Evolutionary conservation across 2,113 vertebrate species (phyloP), one percentile per base, ranked within the genome.

Genomic region (Dolichotis patagonum): DNA sequence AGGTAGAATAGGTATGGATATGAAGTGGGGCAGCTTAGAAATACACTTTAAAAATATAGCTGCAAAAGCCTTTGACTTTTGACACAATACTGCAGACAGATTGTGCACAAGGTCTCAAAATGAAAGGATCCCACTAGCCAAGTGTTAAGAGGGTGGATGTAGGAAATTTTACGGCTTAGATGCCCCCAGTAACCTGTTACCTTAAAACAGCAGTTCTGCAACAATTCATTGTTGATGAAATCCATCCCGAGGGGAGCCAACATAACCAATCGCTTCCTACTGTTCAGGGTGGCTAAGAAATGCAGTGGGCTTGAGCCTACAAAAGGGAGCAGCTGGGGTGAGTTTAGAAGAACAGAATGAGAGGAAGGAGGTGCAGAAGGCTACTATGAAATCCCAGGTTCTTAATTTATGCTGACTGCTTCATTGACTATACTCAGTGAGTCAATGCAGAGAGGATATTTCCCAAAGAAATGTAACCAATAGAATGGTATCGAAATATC

Each of bases 321-420:
- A 88, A 38, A 26, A 1, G 9, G 28, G 49, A 85, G 46, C n/a
- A 81, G 28, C 80, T 65, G 17, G n/a, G 90, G 67, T 20, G 41
- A 77, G 30, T 32, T 81, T 13, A 12, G 60, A 49, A 38, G 30
- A 52, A 73, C 28, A 67, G 6, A 10, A 32, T 56, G 71, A 67
- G 71, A 88, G 16, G 5, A 88, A 94, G 56, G 43, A 80, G 49
- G 28, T 35, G n/a, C 35, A 97, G 67, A 95, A 95, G 94, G 5
- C 75, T 26, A 46, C 35, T 14, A 6, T 41, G n/a, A 88, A 93
- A 95, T 67, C 24, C 13, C 54, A 1, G 19, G n/a, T 82, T 94
- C 95, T 85, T 65, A 81, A 89, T 91, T 96, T 67, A 88, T 91
- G 89, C 82, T 93, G 85, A 97, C 69, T 96, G 88, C 92, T 96